These are phyloP conservation scores for Trichomalopsis sarcophagae DNA, from an alignment of 1,140 invertebrate genomes.

Conservation along the genomic window DNA sequence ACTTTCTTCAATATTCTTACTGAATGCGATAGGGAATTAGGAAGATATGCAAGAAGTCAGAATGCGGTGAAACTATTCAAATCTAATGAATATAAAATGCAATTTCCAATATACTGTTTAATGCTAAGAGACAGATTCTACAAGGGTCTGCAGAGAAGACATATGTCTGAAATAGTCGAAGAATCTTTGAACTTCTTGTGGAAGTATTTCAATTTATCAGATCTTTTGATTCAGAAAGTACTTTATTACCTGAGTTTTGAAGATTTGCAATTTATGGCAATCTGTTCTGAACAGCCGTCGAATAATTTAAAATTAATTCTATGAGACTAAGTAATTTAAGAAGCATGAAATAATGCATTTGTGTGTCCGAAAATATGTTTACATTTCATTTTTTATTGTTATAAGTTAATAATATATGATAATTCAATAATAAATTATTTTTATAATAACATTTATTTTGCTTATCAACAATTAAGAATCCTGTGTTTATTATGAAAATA, in stretches of 20 bases:
- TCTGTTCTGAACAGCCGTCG: not conserved
- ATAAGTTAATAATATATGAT: not conserved
- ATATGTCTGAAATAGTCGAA: constrained; percentile 26
- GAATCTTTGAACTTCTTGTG: constrained; percentile 36
- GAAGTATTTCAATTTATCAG: constrained; percentile 41
- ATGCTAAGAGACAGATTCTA: constrained; percentile 30
- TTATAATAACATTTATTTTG: not conserved
- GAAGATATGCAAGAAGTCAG: constrained; percentile 27
- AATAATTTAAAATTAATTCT: constrained; percentile 16
- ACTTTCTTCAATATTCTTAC: constrained; percentile 38
- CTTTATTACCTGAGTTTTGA: constrained; percentile 41
- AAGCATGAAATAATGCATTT: not conserved
- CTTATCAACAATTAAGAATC: not conserved
- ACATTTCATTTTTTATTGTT: not conserved
- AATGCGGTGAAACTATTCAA: constrained; percentile 29
- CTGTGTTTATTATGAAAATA: not conserved
- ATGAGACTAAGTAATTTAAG: not conserved
- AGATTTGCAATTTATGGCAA: constrained; percentile 39
- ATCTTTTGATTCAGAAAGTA: constrained; percentile 37
- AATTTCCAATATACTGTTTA: constrained; percentile 38
- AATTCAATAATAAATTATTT: constrained; percentile 2
- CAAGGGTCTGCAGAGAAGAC: constrained; percentile 27
- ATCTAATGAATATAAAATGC: constrained; percentile 17
- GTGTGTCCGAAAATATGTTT: not conserved
- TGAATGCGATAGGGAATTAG: constrained; percentile 14